phyloP scores from a whole-genome alignment of 2,888 invertebrate species.

The Rhopalosiphum nymphaeae region DNA sequence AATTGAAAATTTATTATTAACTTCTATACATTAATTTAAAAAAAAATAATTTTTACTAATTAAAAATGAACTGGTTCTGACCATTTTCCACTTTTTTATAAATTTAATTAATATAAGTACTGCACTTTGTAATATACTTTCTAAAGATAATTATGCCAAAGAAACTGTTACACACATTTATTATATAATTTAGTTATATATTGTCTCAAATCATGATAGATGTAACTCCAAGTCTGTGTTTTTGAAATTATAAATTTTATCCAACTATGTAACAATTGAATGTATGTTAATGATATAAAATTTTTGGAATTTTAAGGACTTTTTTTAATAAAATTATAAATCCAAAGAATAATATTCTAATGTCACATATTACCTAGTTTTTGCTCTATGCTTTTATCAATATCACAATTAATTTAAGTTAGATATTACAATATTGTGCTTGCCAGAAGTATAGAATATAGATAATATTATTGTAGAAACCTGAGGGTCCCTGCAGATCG shows the following conservation, averaged over 20 bases:
- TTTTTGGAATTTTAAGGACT: not conserved
- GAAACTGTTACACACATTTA: no score
- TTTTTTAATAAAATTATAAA: not conserved
- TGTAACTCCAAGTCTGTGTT: not conserved
- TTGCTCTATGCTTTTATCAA: not conserved
- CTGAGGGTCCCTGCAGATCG: not conserved
- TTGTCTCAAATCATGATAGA: not conserved
- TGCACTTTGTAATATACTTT: no score
- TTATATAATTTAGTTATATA: no score
- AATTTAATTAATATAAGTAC: no score
- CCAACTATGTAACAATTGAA: no score
- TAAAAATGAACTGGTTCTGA: no score
- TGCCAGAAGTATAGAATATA: not conserved
- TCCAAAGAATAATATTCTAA: not conserved
- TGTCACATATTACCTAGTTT: not conserved
- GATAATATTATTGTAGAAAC: not conserved
- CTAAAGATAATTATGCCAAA: no score
- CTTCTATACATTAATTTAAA: no score
- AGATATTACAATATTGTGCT: not conserved
- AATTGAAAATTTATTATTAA: no score
- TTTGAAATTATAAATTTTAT: not conserved
- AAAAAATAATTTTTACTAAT: no score
- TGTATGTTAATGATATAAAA: not conserved
- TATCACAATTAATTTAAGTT: no score
- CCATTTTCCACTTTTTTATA: no score